phyloP scores from a whole-genome alignment of 92 coral and sea anemone genomes.

The Isaurus tuberculatus region DNA sequence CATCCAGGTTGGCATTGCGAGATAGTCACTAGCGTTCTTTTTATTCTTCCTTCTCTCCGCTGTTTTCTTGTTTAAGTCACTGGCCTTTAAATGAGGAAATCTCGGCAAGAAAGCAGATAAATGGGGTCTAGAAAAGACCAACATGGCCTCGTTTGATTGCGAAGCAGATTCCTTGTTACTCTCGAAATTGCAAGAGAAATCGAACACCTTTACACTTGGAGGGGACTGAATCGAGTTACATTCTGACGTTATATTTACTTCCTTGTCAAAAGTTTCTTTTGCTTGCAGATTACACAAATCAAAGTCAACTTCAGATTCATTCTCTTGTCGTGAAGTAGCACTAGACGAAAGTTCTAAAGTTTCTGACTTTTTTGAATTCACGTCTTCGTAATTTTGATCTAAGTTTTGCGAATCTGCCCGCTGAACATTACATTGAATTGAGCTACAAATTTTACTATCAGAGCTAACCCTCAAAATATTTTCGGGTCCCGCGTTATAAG shows the following conservation, averaged over 20 bases:
- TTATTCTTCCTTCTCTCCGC: neutral
- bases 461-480: neutral
- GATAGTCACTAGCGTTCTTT: neutral
- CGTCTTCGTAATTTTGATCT: neutral
- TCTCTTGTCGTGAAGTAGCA: slow-evolving; percentile 7
- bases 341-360: neutral
- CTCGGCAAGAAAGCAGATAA: slow-evolving; percentile 32
- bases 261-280: slow-evolving; percentile 7
- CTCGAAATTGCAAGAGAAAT: neutral
- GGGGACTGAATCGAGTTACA: neutral
- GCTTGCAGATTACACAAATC: slow-evolving; percentile 24
- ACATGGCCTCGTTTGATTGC: neutral
- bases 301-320: slow-evolving; percentile 27
- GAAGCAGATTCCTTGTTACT: neutral
- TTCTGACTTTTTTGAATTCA: too few species aligned
- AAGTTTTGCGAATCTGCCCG: neutral
- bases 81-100: slow-evolving; percentile 41
- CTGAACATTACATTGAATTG: neutral
- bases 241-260: neutral
- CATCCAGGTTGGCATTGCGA: slow-evolving; percentile 36
- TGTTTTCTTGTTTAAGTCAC: neutral
- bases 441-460: neutral
- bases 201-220: neutral
- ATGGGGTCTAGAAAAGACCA: neutral
- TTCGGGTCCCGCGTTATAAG: neutral